phyloP scores from a whole-genome alignment of 2,888 invertebrate species.

The Eupithecia inturbata region DNA sequence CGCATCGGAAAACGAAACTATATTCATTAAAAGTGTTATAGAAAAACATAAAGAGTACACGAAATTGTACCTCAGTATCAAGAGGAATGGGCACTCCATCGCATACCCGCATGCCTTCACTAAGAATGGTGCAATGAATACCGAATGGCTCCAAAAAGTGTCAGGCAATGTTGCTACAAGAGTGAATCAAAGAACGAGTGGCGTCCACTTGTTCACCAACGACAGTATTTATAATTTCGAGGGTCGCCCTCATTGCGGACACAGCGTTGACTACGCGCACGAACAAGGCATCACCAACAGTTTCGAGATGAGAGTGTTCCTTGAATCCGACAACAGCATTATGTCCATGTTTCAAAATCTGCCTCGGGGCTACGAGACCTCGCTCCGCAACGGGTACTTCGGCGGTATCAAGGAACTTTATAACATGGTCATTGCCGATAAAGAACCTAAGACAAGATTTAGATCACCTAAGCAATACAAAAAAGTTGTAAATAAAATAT shows the following conservation, averaged over 20 bases:
- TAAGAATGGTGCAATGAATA: conserved; percentile 38
- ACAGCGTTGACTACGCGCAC: conserved; percentile 72
- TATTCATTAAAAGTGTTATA: conserved; percentile 83
- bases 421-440: conserved; percentile 50
- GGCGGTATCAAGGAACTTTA: conserved; percentile 65
- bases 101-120: conserved; percentile 86
- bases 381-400: conserved; percentile 68
- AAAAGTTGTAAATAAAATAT: conserved; percentile 45
- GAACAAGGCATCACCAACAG: conserved; percentile 55
- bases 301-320: conserved; percentile 74
- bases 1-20: conserved; percentile 87
- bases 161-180: conserved; percentile 60
- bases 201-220: conserved; percentile 62
- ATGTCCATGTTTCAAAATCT: conserved; percentile 66
- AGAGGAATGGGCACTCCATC: conserved; percentile 87
- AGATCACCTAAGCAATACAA: conserved; percentile 50
- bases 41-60: conserved; percentile 72
- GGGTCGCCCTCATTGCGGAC: conserved; percentile 65
- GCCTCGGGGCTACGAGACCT: conserved; percentile 63
- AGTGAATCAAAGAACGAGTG: conserved; percentile 66
- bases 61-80: conserved; percentile 88
- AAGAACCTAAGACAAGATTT: not conserved
- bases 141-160: conserved; percentile 45
- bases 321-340: conserved; percentile 58
- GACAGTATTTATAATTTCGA: conserved; percentile 61